Percentiles rank a stretch among this genome's conserved stretches.
Conservation (phyloP, 2,888 invertebrate species). For the Caenorhabditis sinica region DNA sequence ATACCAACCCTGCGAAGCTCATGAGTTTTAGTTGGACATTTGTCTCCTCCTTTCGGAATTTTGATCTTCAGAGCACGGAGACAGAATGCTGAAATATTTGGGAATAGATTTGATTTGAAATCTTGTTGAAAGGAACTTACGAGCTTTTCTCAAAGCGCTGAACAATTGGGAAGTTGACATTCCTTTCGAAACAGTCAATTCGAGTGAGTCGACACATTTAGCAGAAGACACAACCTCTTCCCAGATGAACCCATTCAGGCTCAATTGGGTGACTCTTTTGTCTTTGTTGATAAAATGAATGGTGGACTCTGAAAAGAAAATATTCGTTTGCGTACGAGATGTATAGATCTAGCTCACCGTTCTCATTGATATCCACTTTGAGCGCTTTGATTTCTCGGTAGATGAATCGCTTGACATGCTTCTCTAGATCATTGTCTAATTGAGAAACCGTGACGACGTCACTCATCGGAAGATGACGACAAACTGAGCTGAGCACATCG, state of each 20-base stretch:
- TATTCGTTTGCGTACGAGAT: neutral
- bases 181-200: conserved; percentile 10
- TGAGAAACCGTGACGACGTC: conserved; percentile 39
- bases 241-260: conserved; percentile 13
- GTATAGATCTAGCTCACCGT: conserved; percentile 8
- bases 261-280: conserved; percentile 10
- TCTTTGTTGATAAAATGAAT: conserved; percentile 42
- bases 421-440: conserved; percentile 16
- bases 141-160: conserved; percentile 18
- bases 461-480: conserved; percentile 39
- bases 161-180: conserved; percentile 36
- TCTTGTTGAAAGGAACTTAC: too few relatives aligned
- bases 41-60: conserved; percentile 1
- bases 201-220: conserved; percentile 37
- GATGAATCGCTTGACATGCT: conserved; percentile 21
- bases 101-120: too few relatives aligned
- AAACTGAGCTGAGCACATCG: conserved; percentile 43
- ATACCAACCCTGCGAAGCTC: conserved; percentile 7
- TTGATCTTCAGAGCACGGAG: conserved; percentile 36
- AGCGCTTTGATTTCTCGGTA: conserved; percentile 43
- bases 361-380: conserved; percentile 28
- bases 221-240: conserved; percentile 25
- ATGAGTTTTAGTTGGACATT: neutral
- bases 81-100: conserved; percentile 7
- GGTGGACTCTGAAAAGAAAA: conserved; percentile 18